phyloP scores from a whole-genome alignment of 1,140 invertebrate genomes.

The Physella acuta region DNA sequence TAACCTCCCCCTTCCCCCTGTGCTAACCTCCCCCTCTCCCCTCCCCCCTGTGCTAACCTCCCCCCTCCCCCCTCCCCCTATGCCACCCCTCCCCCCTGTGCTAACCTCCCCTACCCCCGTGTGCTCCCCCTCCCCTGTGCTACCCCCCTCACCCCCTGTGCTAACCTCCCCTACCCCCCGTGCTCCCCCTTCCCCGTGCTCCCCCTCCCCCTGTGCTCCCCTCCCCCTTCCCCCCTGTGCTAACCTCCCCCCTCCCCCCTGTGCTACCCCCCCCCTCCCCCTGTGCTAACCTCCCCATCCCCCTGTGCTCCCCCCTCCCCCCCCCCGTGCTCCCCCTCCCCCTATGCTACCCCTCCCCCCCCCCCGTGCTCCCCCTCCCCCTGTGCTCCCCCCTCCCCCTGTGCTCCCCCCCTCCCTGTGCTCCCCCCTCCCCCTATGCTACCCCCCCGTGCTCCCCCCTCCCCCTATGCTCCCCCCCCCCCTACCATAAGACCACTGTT shows the following conservation, averaged over 20 bases:
- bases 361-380: neutral
- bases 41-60: neutral
- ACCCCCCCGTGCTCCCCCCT: too few species aligned
- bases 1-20: neutral
- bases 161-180: too few species aligned
- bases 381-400: neutral
- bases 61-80: slow-evolving; percentile 3
- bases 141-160: neutral
- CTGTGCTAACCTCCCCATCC: neutral
- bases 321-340: neutral
- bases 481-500: too few species aligned
- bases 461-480: too few species aligned
- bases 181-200: too few species aligned
- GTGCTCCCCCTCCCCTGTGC: neutral
- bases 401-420: too few species aligned
- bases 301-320: neutral
- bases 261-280: too few species aligned
- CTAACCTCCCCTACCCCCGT: neutral
- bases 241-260: too few species aligned
- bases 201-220: neutral
- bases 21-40: neutral
- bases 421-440: too few species aligned
- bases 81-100: neutral
- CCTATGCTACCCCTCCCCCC: neutral
- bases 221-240: neutral